Base-by-base conservation (phyloP, 2,113 vertebrate genomes). In the Coryphaenoides rupestris region DNA sequence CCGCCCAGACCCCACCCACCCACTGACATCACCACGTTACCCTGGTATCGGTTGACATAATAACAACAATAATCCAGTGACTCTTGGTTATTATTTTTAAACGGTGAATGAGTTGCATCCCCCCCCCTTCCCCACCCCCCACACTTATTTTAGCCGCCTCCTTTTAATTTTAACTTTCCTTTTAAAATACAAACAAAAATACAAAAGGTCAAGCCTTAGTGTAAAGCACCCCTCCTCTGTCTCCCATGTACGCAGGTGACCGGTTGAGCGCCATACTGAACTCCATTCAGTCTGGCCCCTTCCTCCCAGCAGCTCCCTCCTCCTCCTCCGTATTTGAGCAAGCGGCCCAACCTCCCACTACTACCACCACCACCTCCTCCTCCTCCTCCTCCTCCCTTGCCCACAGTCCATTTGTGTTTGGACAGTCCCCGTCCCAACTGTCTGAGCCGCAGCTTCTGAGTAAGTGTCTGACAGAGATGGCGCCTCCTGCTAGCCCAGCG, bases 361-460 rank as follows among this genome's bases (percentile, higher is more conserved):
- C n/a, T n/a, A n/a, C n/a, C n/a, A n/a, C 63, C 40, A 82, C 96
- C 94, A 95, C 95, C 92, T 91, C 95, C 92, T 96, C 92, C 90
- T 67, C 86, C 60, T 72, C 73, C 21, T 62, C 60, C 21, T 62
- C 60, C 92, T 98, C 95, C 94, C 94, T 95, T 95, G 93, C 95
- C 92, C 95, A 98, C 93, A 96, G 96, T 89, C 96, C 97, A 95
- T 99, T 99, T 98, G 96, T 99, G 95, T 99, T 99, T 91, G 96
- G 97, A 96, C 96, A 99, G 76, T 93, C 95, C 95, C 95, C 95
- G 92, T 94, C 97, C 95, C 95, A 97, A 95, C 94, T 95, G 90
- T 95, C 94, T 94, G 95, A 95, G 91, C 91, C 92, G 86, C 93
- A 94, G 94, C 95, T 98, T 98, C 96, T 93, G 92, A 98, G 97